These are phyloP conservation scores for Lycaon pictus DNA, from an alignment of 2,113 vertebrate species.

Conservation along the genomic window DNA sequence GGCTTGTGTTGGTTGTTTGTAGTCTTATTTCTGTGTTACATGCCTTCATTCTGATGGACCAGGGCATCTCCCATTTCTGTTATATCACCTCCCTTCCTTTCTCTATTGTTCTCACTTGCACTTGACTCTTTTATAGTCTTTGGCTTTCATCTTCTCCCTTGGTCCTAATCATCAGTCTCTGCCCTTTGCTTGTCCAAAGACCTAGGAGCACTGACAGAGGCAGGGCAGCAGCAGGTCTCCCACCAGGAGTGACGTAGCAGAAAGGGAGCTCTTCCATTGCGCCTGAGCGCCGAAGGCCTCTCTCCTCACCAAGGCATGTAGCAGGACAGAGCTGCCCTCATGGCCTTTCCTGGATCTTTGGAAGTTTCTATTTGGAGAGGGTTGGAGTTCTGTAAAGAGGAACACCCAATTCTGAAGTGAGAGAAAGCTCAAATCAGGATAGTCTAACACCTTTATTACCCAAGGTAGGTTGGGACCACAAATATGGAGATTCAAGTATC, in stretches of 20 bases:
- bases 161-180: not conserved
- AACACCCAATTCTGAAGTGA: not conserved
- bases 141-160: not conserved
- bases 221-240: fast-evolving
- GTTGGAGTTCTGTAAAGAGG: not conserved
- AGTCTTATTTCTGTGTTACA: not conserved
- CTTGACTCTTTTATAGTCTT: not conserved
- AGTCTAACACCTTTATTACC: not conserved
- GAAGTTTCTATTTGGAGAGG: not conserved
- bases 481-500: not conserved
- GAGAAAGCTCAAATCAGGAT: constrained; percentile 16
- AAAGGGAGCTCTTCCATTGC: not conserved
- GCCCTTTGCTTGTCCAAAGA: not conserved
- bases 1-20: not conserved
- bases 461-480: not conserved
- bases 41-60: not conserved
- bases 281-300: not conserved
- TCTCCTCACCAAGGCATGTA: not conserved
- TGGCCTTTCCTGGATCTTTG: not conserved
- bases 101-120: not conserved
- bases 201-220: not conserved
- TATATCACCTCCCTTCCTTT: not conserved
- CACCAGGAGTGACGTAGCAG: fast-evolving
- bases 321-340: not conserved
- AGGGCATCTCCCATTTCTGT: not conserved